Evolutionary conservation across 2,113 vertebrate species (phyloP), one percentile per base, ranked within the genome.

Genomic region (Lutjanus erythropterus): DNA sequence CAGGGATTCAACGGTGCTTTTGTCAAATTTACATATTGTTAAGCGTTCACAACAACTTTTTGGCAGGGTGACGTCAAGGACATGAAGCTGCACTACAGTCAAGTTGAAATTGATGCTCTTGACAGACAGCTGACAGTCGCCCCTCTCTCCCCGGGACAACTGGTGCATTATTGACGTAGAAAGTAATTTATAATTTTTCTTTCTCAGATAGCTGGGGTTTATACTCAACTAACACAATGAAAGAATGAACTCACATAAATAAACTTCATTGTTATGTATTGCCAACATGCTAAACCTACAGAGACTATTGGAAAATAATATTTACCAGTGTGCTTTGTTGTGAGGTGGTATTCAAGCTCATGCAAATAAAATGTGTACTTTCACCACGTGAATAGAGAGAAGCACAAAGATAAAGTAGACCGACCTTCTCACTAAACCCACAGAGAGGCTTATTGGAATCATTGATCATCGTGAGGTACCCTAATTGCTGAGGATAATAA

Each of bases 401-500:
- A 70, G 21, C 37, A 64, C 46, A 78, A 62, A 53, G 29, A 80
- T 67, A 31, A 62, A 78, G 23, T 6, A 74, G 62, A 10, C 14
- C 35, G 39, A 52, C 60, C 59, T 50, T 53, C n/a, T 33, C 55
- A 21, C 70, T 68, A 79, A 81, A 66, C 53, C 64, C 68, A 82
- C 52, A 44, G 31, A 58, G 62, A 67, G 58, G 35, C 78, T 84
- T 71, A 83, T 80, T 89, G 82, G 68, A 77, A 53, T 73, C 78
- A 91, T 90, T 85, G 88, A 93, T 93, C 90, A 71, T 6, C 46
- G 42, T 23, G n/a, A 73, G 80, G 74, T 35, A 21, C 71, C 41
- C 70, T 92, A 87, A 91, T 91, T 91, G 87, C 68, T 71, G 76
- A 80, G 71, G 85, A 89, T 93, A 94, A 93, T 92, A 93, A 90